Base-by-base conservation (phyloP, 2,888 invertebrate species). In the Melikaiella ostensackeni region DNA sequence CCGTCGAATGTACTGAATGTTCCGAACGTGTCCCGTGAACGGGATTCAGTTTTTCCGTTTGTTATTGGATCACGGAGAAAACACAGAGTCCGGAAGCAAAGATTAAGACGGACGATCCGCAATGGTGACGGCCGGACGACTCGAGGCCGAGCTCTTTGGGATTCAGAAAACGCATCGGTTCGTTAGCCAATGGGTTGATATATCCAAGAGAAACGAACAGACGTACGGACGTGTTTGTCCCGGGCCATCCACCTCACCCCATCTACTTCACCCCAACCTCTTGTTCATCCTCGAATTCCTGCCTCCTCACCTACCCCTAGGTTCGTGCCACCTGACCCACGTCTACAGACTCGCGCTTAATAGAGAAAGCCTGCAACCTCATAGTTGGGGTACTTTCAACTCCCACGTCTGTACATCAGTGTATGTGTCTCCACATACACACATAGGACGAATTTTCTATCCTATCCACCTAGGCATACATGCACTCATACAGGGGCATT, bases 141-240 rank as follows among this genome's bases (percentile, higher is more conserved):
- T 46, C n/a, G 38, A 62, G 27, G 55, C 21, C 19, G 75, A 74
- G 82, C 86, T 85, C 83, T 87, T 89, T 88, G 83, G 84, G 80
- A 88, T 89, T 89, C 89, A 83, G 86, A 85, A 84, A 84, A 85
- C 87, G 88, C 83, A 74, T 81, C 64, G 84, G 88, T 88, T 89
- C 86, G 88, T 89, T 89, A 89, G 88, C 83, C 79, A 42, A 24
- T 33, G 74, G 61, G 75, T 74, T 74, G 66, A 66, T 50, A 50
- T 55, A 50, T 61, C 63, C 50, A 27, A 42, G 62, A 63, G 33
- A 30, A 63, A 63, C 63, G 46, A 63, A 70, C 70, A 70, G 50
- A 70, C 70, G 70, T 30, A 70, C 70, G 70, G 33, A 70, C 70
- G 70, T 70, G 50, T n/a, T 50, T 70, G 70, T 70, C 70, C 66